These are phyloP conservation scores for Oopsacas minuta DNA, from an alignment of 37 sponge, comb jelly and placozoan species.

Conservation along the genomic window DNA sequence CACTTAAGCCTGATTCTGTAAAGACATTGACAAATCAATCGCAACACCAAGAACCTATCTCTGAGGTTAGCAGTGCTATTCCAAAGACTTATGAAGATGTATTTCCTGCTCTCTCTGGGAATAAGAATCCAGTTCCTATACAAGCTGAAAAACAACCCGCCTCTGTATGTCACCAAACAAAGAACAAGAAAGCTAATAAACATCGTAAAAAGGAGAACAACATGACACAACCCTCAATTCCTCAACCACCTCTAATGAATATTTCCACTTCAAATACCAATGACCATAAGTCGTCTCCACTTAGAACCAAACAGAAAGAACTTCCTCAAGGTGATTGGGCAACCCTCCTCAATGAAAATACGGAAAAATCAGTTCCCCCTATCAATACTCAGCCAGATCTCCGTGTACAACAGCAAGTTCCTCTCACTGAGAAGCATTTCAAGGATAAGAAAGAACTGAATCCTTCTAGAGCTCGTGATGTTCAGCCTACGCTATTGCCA, in stretches of 20 bases:
- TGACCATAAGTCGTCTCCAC: background rate
- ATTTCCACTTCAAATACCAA: background rate
- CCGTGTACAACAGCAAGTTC: too few species aligned
- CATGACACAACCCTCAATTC: background rate
- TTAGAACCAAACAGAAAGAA: background rate
- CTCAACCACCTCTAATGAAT: background rate
- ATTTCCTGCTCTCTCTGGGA: background rate
- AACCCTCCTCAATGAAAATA: too few species aligned
- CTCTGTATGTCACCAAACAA: background rate
- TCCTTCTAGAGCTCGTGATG: background rate
- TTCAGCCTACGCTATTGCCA: background rate
- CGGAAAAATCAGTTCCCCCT: too few species aligned
- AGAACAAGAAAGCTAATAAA: background rate
- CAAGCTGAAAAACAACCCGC: background rate
- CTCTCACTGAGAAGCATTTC: background rate
- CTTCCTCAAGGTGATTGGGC: too few species aligned
- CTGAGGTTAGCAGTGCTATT: background rate
- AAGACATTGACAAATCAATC: too few species aligned
- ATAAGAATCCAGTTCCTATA: background rate
- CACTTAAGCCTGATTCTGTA: background rate
- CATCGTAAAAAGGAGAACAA: constrained; percentile 4
- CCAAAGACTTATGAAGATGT: background rate
- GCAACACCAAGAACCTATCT: background rate
- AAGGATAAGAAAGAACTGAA: background rate
- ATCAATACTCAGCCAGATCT: background rate